A percentile compares a stretch with the other conserved stretches of the same genome.
These are phyloP conservation scores for Hydrozoanthus gracilis DNA, from an alignment of 92 coral and sea anemone species.

Conservation along the genomic window DNA sequence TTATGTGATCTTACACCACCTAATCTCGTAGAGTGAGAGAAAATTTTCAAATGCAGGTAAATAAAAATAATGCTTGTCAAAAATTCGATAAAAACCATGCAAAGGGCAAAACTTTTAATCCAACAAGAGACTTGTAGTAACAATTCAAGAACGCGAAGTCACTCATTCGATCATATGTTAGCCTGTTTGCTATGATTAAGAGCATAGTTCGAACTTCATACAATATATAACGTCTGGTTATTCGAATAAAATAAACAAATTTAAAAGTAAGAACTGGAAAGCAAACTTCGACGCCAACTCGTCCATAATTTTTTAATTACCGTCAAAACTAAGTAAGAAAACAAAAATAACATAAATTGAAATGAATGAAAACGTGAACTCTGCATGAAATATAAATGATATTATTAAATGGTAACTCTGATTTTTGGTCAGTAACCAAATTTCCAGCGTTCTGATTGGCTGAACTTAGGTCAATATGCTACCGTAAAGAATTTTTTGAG, in stretches of 20 bases:
- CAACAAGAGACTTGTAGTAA: slow-evolving; percentile 5
- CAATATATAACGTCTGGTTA: slow-evolving; percentile 5
- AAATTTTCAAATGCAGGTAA: too few relatives aligned
- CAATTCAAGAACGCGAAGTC: slow-evolving; percentile 9
- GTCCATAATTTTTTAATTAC: slow-evolving; percentile 11
- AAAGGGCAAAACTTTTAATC: too few relatives aligned
- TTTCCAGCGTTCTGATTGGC: too few relatives aligned
- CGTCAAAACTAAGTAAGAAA: slow-evolving; percentile 15
- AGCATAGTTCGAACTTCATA: neutral
- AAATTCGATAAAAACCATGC: too few relatives aligned
- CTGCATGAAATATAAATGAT: neutral
- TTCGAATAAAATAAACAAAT: slow-evolving; percentile 12
- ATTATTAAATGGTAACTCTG: too few relatives aligned
- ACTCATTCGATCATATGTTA: slow-evolving; percentile 2
- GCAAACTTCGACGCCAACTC: slow-evolving; percentile 15
- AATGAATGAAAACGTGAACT: slow-evolving; percentile 11
- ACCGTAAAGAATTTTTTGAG: too few relatives aligned
- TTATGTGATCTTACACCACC: too few relatives aligned
- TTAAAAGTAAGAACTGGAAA: neutral
- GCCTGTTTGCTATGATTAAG: slow-evolving; percentile 18
- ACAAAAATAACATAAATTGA: slow-evolving; percentile 8
- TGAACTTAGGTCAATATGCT: too few relatives aligned
- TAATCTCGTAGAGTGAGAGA: too few relatives aligned
- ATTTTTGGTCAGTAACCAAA: too few relatives aligned
- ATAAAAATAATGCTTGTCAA: too few relatives aligned